Evolutionary conservation across 2,797 vertebrate genomes (phyloP).

Genomic region (Gymnoscopelus microlampas): DNA sequence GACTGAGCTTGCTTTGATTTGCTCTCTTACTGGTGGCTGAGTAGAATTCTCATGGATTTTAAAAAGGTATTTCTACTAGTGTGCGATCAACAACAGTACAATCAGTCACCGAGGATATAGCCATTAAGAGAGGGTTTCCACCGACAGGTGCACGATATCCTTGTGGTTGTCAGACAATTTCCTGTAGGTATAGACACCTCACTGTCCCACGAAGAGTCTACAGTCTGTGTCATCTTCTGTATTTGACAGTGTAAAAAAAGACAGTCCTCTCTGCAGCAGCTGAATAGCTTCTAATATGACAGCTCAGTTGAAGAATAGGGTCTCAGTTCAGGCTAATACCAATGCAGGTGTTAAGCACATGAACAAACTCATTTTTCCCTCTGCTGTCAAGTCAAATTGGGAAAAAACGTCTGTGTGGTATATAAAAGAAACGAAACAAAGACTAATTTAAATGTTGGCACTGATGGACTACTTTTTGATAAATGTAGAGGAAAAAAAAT

Average conservation of each 20-base stretch:
- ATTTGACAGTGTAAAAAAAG: conserved; percentile 38
- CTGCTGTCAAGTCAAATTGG: conserved; percentile 52
- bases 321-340: conserved; percentile 53
- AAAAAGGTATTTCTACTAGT: conserved; percentile 56
- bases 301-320: conserved; percentile 40
- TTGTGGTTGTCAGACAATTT: conserved; percentile 39
- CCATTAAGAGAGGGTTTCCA: conserved; percentile 33
- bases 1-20: conserved; percentile 16
- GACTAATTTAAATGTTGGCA: conserved; percentile 27
- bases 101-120: conserved; percentile 56
- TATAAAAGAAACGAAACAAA: conserved; percentile 26
- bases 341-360: conserved; percentile 44
- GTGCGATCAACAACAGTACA: conserved; percentile 48
- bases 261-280: conserved; percentile 33
- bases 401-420: conserved; percentile 18
- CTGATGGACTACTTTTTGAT: conserved; percentile 19
- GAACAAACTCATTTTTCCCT: conserved; percentile 49
- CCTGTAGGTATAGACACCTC: conserved; percentile 25
- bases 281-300: conserved; percentile 56
- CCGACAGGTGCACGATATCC: conserved; percentile 40
- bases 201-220: conserved; percentile 28
- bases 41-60: conserved; percentile 63
- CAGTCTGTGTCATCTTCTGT: conserved; percentile 40
- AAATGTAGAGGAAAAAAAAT: conserved; percentile 15
- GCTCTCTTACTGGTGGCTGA: conserved; percentile 21